Evolutionary conservation across 64 coral and sea anemone species (phyloP).

Genomic region (Astreopora myriophthalma): DNA sequence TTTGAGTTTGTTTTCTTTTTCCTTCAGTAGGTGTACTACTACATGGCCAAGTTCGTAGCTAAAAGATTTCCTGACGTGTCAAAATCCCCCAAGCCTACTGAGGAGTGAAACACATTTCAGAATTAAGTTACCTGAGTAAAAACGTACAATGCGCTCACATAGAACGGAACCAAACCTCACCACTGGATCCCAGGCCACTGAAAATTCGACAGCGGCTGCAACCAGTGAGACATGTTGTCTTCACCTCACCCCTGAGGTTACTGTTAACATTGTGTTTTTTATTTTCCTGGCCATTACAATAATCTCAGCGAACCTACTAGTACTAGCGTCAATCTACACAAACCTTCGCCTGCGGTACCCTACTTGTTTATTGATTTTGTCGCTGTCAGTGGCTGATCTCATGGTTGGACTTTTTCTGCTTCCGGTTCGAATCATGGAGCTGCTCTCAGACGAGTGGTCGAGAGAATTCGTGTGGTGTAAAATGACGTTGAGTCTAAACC

Average conservation of each 20-base stretch:
- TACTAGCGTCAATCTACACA: slow-evolving; percentile 30
- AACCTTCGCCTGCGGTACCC: slow-evolving; percentile 32
- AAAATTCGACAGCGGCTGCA: background rate
- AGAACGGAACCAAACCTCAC: background rate
- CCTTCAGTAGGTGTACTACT: too few species aligned
- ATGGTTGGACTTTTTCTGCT: slow-evolving; percentile 63
- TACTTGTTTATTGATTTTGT: slow-evolving; percentile 40
- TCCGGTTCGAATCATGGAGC: slow-evolving; percentile 39
- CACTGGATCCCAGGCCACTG: background rate
- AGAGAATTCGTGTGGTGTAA: slow-evolving; percentile 53
- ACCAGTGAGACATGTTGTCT: background rate
- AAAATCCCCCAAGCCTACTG: too few species aligned
- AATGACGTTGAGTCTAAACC: slow-evolving; percentile 43
- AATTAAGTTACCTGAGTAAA: background rate
- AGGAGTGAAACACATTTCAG: background rate
- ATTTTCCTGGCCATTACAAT: slow-evolving; percentile 34
- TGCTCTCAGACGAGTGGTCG: slow-evolving; percentile 35
- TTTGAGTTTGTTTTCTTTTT: too few species aligned
- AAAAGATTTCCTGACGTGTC: too few species aligned
- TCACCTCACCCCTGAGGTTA: background rate
- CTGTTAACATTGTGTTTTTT: slow-evolving; percentile 39
- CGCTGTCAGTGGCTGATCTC: slow-evolving; percentile 58
- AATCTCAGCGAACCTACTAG: slow-evolving; percentile 47
- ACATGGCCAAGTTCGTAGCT: too few species aligned
- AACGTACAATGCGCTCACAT: background rate